Percentiles rank a stretch among this genome's conserved stretches.
Evolutionary conservation across 2,113 vertebrate genomes (phyloP).

Genomic region (Tiliqua scincoides): DNA sequence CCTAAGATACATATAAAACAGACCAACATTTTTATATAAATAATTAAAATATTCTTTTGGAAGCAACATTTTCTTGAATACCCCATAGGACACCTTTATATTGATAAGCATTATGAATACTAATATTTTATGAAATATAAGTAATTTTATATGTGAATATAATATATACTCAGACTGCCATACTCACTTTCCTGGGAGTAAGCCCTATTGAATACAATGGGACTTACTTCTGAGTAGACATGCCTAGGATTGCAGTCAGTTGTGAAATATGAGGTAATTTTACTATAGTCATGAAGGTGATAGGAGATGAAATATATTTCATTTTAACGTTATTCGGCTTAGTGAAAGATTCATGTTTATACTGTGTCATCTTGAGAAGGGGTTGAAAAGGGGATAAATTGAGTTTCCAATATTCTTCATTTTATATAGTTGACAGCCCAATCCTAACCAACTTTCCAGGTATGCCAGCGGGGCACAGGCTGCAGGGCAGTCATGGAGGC

Average conservation of each 20-base stretch:
- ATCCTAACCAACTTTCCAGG: no score
- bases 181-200: no score
- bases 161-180: no score
- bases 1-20: neutral
- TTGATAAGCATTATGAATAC: neutral
- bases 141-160: no score
- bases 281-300: neutral
- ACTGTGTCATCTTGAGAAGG: neutral
- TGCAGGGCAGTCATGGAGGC: no score
- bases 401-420: neutral
- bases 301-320: neutral
- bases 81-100: neutral
- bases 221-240: no score
- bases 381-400: neutral
- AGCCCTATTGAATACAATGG: no score
- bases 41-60: neutral
- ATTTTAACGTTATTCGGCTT: neutral
- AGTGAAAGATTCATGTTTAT: neutral
- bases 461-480: no score
- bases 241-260: no score
- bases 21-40: neutral
- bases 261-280: neutral
- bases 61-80: neutral
- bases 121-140: neutral
- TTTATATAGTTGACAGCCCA: neutral